Evolutionary conservation across 2,888 invertebrate species (phyloP), one percentile per base, ranked within the genome.

Genomic region (Trimorus sp.): DNA sequence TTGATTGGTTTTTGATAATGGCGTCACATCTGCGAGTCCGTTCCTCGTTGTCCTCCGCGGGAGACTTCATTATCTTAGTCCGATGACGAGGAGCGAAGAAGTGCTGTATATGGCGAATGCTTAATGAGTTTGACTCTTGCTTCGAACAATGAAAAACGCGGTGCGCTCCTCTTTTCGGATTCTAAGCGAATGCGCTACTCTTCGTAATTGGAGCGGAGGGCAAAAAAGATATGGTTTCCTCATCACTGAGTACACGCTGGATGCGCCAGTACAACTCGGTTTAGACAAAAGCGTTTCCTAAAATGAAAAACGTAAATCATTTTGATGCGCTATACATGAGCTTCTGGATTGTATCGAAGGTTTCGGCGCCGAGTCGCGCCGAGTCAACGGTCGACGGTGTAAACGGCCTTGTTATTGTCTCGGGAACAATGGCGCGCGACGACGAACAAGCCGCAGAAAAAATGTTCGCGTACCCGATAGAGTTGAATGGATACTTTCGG

Each of bases 71-170:
- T 76, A 69, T 69, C 62, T 68, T 54, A 54, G 62, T 62, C 36
- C 51, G 15, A 65, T 16, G 49, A 37, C 53, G 49, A 26, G 26
- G 14, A 40, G 56, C 58, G 40, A 53, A 63, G 63, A 56, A 63
- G 12, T 8, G 40, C 26, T 63, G 38, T 14, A 66, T 38, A 16
- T 58, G 36, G 15, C 62, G 65, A 58, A 70, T 51, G 53, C 51
- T 70, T 70, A 77, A 77, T 63, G 69, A 69, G 70, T 78, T 70
- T 78, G 68, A 76, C 76, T 76, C 68, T 53, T 45, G 68, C 26
- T 37, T 53, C 26, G 65, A 70, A 71, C 77, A 78, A 78, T 78
- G 58, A 65, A 70, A 36, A 63, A 63, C 63, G 65, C 65, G 56
- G 51, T 49, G 48, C 54, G 49, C 59, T 66, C 71, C 53, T 71